These are phyloP conservation scores for Dicyrtoma fusca DNA, from an alignment of 2,888 invertebrate genomes.

Conservation along the genomic window DNA sequence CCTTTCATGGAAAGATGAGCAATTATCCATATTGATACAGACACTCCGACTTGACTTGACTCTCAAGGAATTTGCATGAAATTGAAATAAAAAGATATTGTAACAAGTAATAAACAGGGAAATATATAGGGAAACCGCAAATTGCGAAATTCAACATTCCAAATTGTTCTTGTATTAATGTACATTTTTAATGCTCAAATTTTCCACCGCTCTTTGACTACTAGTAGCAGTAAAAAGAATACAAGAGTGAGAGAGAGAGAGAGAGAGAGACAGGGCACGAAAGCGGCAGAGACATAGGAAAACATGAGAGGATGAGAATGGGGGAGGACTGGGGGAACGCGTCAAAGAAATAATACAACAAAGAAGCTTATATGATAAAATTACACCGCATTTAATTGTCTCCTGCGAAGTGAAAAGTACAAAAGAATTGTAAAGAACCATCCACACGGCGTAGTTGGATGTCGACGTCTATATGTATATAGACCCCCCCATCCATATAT, in stretches of 20 bases:
- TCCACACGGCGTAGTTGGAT: neutral
- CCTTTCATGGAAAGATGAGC: too few species aligned
- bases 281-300: neutral
- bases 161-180: too few species aligned
- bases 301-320: neutral
- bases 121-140: too few species aligned
- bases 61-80: too few species aligned
- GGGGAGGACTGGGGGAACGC: neutral
- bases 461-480: neutral
- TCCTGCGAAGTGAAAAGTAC: conserved; percentile 13
- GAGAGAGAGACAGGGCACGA: neutral
- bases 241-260: neutral
- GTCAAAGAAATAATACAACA: conserved; percentile 19
- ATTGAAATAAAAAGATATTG: too few species aligned
- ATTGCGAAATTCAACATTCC: too few species aligned
- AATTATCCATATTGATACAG: too few species aligned
- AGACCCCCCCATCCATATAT: neutral
- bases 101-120: too few species aligned
- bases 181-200: too few species aligned
- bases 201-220: too few species aligned
- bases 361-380: conserved; percentile 31
- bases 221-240: too few species aligned
- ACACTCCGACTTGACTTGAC: too few species aligned
- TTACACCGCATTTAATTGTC: conserved; percentile 29
- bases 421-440: conserved; percentile 26